Base-by-base conservation (phyloP, 2,113 vertebrate species). In the Mesocricetus auratus region DNA sequence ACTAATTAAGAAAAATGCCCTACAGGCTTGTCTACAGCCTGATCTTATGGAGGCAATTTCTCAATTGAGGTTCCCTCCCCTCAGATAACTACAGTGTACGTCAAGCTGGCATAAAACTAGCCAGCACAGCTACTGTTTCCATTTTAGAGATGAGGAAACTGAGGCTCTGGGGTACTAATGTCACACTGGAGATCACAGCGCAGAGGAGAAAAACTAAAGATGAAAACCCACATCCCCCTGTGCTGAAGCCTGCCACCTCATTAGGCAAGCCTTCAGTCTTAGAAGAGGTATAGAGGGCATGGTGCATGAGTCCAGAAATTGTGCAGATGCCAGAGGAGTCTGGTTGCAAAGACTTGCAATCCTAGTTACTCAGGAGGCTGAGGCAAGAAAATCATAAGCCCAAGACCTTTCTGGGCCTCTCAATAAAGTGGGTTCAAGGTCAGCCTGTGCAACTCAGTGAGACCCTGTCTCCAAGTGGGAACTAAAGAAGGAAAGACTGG, bases 61-160 rank as follows among this genome's bases (percentile, higher is more conserved):
- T 60, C n/a, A 9, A 0, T 9, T 26, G 22, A 62, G 7, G 56
- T 11, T 42, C 79, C 22, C n/a, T 58, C 56, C 53, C 36, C n/a
- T 9, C 13, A 9, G 56, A 62, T 42, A n/a, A 83, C 79, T 39
- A 26, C 29, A 42, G 56, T 53, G 19, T n/a, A 53, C n/a, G 36
- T 81, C 78, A 81, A 58, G 21, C 56, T 42, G n/a, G 60, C 7
- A 39, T 50, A 60, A 83, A 42, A n/a, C 56, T 29, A 83, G 56
- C 79, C 56, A 83, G 56, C 56, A 60, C 79, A 42, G 79, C 36
- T 15, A 16, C 24, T 17, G 39, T 45, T 74, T 94, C n/a, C 79
- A 88, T 90, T 85, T 95, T 75, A 50, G 60, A 82, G 50, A 91
- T 11, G 56, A 87, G 58, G 9, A 94, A 92, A 83, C 26, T 87